A percentile compares a stretch with the other conserved stretches of the same genome.
These are phyloP conservation scores for Crambe crambe DNA, from an alignment of 37 sponge, comb jelly and placozoan genomes.

Conservation along the genomic window DNA sequence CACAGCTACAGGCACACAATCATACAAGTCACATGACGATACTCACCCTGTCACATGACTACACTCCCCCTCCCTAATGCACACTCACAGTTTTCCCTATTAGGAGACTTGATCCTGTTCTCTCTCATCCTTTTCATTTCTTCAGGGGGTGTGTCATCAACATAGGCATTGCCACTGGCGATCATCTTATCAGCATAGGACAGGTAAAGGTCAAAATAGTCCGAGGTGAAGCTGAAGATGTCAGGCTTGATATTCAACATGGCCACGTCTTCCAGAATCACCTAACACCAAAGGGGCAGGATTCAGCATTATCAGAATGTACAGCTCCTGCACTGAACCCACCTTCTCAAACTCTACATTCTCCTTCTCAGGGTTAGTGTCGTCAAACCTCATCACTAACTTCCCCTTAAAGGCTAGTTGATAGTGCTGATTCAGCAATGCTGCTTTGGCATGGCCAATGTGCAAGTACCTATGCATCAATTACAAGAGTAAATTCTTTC, in stretches of 20 bases:
- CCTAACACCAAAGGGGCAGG: conserved; percentile 34
- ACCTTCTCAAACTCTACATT: conserved; percentile 95
- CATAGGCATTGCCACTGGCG: conserved; percentile 75
- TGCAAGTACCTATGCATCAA: conserved; percentile 81
- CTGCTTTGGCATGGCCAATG: conserved; percentile 99
- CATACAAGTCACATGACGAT: neutral
- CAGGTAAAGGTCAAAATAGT: conserved; percentile 83
- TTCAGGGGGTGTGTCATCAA: conserved; percentile 88
- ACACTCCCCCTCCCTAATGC: neutral
- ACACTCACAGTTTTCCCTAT: conserved; percentile 76
- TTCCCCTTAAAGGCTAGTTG: conserved; percentile 82
- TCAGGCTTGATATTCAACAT: conserved; percentile 88
- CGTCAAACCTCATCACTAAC: conserved; percentile 97
- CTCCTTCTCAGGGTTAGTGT: conserved; percentile 99
- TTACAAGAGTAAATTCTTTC: neutral
- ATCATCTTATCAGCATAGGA: conserved; percentile 71
- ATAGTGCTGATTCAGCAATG: conserved; percentile 96
- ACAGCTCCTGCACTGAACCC: neutral
- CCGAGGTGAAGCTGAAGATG: conserved; percentile 89
- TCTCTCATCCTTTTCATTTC: conserved; percentile 90
- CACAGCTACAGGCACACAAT: conserved; percentile 62
- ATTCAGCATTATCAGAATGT: neutral
- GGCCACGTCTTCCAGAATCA: conserved; percentile 91
- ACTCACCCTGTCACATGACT: neutral
- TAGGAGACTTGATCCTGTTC: conserved; percentile 64